Evolutionary conservation across 2,113 vertebrate genomes (phyloP).

Genomic region (Accipiter cooperii): DNA sequence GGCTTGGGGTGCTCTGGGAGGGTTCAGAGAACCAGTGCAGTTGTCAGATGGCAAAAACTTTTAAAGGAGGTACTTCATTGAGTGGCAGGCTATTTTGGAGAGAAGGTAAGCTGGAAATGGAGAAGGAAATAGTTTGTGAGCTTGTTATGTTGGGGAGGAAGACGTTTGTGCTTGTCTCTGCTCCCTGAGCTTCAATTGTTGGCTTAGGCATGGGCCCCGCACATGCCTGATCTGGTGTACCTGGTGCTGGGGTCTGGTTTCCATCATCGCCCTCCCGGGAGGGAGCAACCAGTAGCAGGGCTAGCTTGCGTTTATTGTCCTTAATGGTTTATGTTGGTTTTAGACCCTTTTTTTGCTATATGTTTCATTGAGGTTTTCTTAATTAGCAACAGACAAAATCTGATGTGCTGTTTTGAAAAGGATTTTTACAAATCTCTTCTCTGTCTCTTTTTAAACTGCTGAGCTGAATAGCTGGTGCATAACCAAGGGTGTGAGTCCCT

Average conservation of each 20-base stretch:
- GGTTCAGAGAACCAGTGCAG: not conserved
- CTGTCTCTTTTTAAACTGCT: not conserved
- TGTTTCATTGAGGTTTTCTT: not conserved
- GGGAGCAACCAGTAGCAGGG: accelerated
- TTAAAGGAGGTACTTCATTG: accelerated
- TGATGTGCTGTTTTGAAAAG: accelerated
- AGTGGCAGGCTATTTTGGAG: not conserved
- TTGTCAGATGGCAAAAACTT: not conserved
- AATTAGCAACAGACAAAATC: not conserved
- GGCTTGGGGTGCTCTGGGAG: not conserved
- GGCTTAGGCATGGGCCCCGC: not conserved
- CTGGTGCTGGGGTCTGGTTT: not conserved
- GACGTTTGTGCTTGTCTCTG: accelerated
- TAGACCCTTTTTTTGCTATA: accelerated
- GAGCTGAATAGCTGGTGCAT: not conserved
- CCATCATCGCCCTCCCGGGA: not conserved
- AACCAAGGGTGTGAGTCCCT: not conserved
- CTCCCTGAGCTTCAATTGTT: not conserved
- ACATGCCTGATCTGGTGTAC: accelerated
- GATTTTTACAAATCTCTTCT: too few relatives aligned
- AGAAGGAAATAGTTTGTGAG: too few relatives aligned
- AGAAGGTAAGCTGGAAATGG: not conserved
- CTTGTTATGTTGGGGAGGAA: too few relatives aligned
- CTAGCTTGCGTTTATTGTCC: accelerated
- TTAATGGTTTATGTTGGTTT: accelerated